phyloP scores from a whole-genome alignment of 2,797 vertebrate species.

The Pseudotriccus pelzelni region DNA sequence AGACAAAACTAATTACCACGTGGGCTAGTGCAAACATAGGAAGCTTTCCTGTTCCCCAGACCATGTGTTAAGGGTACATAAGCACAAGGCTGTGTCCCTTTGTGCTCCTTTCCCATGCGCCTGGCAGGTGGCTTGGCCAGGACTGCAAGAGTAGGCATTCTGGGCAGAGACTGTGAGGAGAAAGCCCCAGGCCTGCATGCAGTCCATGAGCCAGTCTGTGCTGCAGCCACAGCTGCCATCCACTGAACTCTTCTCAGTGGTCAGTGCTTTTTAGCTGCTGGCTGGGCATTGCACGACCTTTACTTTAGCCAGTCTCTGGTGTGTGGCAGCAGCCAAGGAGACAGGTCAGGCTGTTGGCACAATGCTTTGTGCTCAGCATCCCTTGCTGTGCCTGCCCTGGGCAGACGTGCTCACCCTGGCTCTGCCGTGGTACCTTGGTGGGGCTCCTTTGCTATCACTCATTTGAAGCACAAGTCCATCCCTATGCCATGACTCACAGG shows the following conservation, averaged over 20 bases:
- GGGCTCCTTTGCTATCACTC: not conserved
- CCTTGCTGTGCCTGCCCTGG: not conserved
- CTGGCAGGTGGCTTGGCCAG: not conserved
- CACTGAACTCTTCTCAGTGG: not conserved
- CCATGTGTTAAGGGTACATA: not conserved
- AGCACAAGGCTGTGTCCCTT: not conserved
- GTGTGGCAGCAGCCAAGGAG: not conserved
- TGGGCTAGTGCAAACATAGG: accelerated
- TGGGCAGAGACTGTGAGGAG: accelerated
- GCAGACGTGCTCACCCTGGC: not conserved
- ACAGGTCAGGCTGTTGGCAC: not conserved
- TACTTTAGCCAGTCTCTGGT: not conserved
- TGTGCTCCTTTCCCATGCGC: not conserved
- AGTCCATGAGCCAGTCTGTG: not conserved
- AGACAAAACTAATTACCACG: not conserved
- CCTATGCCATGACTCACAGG: accelerated
- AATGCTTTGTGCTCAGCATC: not conserved
- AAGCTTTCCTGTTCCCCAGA: not conserved
- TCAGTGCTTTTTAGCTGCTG: not conserved
- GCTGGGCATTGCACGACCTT: not conserved
- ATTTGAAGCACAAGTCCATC: not conserved
- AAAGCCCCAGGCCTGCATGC: accelerated
- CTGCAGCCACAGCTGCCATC: not conserved
- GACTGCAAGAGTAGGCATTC: not conserved
- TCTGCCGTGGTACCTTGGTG: accelerated